Evolutionary conservation across 2,113 vertebrate species (phyloP).

Genomic region (Seriola rivoliana): DNA sequence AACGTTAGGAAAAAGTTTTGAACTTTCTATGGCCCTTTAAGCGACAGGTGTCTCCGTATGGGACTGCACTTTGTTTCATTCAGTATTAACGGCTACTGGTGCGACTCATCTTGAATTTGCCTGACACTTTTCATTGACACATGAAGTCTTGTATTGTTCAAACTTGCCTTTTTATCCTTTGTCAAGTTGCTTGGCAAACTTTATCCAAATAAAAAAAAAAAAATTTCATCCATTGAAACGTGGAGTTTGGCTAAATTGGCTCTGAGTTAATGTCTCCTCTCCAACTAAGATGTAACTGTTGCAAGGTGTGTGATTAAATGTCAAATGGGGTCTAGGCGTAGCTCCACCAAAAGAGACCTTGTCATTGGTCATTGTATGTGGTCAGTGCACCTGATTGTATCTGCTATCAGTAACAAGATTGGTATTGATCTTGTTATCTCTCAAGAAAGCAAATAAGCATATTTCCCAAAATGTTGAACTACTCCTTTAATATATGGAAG

Average conservation of each 20-base stretch:
- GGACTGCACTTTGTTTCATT: constrained; percentile 53
- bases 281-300: background rate
- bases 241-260: constrained; percentile 22
- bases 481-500: background rate
- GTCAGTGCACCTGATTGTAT: no score
- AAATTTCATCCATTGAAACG: constrained; percentile 54
- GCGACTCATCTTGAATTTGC: constrained; percentile 54
- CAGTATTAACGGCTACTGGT: constrained; percentile 36
- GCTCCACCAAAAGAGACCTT: no score
- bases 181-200: constrained; percentile 74
- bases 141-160: constrained; percentile 69
- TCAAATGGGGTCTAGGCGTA: no score
- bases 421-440: background rate
- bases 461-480: background rate
- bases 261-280: background rate
- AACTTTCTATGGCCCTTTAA: constrained; percentile 71
- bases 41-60: constrained; percentile 55
- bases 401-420: no score
- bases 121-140: constrained; percentile 68
- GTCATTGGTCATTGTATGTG: no score
- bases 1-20: constrained; percentile 32
- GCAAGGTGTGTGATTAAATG: no score
- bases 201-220: constrained; percentile 72
- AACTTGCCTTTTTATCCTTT: constrained; percentile 76
- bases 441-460: no score